Percentiles rank a stretch among this genome's conserved stretches.
phyloP scores from a whole-genome alignment of 2,113 vertebrate species.

The Mormyrus lacerda region DNA sequence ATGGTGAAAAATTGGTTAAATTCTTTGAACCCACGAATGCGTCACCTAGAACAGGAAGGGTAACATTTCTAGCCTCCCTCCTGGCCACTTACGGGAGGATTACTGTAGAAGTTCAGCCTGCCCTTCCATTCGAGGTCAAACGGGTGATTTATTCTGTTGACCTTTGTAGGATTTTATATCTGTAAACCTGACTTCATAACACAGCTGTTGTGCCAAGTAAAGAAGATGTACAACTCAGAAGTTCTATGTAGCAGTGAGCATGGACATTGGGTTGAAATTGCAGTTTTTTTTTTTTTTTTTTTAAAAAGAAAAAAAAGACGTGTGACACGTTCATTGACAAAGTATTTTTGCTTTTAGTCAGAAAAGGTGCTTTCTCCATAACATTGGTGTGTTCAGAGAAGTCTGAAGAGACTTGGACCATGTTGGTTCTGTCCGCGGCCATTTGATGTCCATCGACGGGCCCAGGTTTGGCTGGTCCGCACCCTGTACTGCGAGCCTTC shows the following conservation, averaged over 20 bases:
- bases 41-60: background rate
- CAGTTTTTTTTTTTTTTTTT: background rate
- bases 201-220: conserved; percentile 22
- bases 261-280: background rate
- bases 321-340: background rate
- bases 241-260: conserved; percentile 16
- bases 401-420: conserved; percentile 16
- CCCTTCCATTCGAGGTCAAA: background rate
- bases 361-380: background rate
- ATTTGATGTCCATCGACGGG: conserved; percentile 11
- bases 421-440: conserved; percentile 6
- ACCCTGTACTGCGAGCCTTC: background rate
- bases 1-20: background rate
- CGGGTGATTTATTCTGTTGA: background rate
- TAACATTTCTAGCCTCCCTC: background rate
- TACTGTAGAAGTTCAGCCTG: background rate
- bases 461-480: background rate
- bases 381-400: conserved; percentile 8
- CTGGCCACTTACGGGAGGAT: background rate
- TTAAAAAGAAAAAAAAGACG: background rate
- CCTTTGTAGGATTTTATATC: background rate
- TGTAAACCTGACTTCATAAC: background rate
- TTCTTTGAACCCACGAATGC: background rate
- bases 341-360: conserved; percentile 22
- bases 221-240: background rate